These are phyloP conservation scores for Calephelis perditalis DNA, from an alignment of 2,888 invertebrate genomes.

Conservation along the genomic window DNA sequence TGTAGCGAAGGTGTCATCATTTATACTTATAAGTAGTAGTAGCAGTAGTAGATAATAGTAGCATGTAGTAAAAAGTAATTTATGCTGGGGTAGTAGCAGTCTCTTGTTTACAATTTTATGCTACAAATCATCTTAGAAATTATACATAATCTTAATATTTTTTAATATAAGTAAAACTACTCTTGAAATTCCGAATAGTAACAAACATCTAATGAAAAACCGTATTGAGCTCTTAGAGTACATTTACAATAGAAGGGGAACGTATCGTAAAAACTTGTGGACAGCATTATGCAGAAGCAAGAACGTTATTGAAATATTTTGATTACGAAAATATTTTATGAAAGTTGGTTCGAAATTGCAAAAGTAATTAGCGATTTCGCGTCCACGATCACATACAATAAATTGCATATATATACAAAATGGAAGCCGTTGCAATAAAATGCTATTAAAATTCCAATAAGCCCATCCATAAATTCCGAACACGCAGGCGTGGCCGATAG, in stretches of 20 bases:
- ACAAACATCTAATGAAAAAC: neutral
- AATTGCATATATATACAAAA: constrained; percentile 28
- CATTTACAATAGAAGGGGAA: constrained; percentile 5
- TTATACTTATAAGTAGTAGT: too few species aligned
- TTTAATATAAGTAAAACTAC: too few species aligned
- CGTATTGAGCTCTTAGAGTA: constrained; percentile 3
- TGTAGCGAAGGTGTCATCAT: too few species aligned
- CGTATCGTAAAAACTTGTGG: constrained; percentile 13
- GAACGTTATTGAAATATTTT: neutral
- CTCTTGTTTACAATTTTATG: too few species aligned
- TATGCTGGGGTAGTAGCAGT: too few species aligned
- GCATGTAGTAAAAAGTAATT: too few species aligned
- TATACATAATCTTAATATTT: too few species aligned
- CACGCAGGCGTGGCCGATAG: constrained; percentile 59
- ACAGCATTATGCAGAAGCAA: constrained; percentile 12
- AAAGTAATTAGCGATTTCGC: constrained; percentile 5
- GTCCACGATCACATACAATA: constrained; percentile 14
- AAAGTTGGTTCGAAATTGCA: neutral
- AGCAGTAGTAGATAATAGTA: too few species aligned
- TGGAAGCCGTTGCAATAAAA: constrained; percentile 39
- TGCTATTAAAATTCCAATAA: constrained; percentile 46
- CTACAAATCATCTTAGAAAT: too few species aligned
- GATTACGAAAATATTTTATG: neutral
- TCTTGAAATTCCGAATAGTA: too few species aligned
- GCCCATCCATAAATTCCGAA: constrained; percentile 52